phyloP scores from a whole-genome alignment of 1,140 invertebrate genomes.

The Drosophila ercepeae region DNA sequence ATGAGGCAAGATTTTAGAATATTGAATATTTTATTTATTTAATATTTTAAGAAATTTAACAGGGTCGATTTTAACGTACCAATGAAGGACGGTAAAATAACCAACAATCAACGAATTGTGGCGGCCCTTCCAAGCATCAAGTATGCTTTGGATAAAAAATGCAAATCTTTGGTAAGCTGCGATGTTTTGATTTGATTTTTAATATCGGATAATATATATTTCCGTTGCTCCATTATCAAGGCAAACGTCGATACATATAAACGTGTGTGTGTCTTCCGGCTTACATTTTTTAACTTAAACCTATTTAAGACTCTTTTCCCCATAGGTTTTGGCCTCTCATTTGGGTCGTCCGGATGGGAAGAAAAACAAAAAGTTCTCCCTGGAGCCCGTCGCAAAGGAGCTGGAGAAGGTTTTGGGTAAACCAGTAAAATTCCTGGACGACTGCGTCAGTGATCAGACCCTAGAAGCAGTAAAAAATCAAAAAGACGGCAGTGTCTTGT shows the following conservation, averaged over 20 bases:
- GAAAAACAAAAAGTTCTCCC: constrained; percentile 92
- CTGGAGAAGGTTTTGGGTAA: constrained; percentile 93
- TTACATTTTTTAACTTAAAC: not conserved
- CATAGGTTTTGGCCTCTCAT: constrained; percentile 95
- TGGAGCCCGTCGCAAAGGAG: constrained; percentile 96
- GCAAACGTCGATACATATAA: too few species aligned
- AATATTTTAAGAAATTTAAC: constrained; percentile 49
- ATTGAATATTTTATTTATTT: not conserved
- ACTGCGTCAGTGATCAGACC: constrained; percentile 96
- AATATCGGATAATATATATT: too few species aligned
- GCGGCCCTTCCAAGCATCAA: constrained; percentile 97
- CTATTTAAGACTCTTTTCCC: not conserved
- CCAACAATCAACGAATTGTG: constrained; percentile 97
- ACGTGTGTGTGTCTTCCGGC: too few species aligned
- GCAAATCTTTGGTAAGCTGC: constrained; percentile 92
- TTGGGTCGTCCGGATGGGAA: constrained; percentile 97
- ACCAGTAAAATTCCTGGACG: constrained; percentile 94
- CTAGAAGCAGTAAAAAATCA: constrained; percentile 95
- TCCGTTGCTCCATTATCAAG: too few species aligned
- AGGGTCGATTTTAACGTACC: constrained; percentile 99
- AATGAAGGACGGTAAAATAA: constrained; percentile 97
- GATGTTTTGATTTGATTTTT: too few species aligned
- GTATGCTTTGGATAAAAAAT: constrained; percentile 96
- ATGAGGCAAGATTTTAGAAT: constrained; percentile 87
- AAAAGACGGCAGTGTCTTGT: constrained; percentile 92